Base-by-base conservation (phyloP, 2,113 vertebrate genomes). In the Corynorhinus townsendii region DNA sequence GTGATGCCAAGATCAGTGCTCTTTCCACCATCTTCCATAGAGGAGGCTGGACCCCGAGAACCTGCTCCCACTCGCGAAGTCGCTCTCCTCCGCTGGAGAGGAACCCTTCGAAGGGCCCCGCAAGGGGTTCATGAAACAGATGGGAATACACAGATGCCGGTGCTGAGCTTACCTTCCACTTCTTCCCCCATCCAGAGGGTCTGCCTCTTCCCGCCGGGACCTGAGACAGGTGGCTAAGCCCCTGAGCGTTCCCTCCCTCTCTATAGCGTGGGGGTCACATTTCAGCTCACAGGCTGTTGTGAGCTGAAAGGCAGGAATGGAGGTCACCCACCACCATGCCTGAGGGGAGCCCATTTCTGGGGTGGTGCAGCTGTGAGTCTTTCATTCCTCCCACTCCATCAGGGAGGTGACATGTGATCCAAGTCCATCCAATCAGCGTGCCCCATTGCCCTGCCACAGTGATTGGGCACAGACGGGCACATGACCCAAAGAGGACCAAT, bases 61-160 rank as follows among this genome's bases (percentile, higher is more conserved):
- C 38, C 81, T 26, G 64, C 15, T 59, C 68, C 56, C 12, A 20
- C 77, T 20, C 26, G 2, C 5, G 3, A 33, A 62, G 35, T 28
- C 72, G 19, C 35, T 5, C 35, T n/a, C 54, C 15, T 10, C 11
- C 16, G 62, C 43, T 0, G 0, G 22, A 38, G 56, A 66, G 49
- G 68, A 45, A 28, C 5, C 14, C 4, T 45, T 8, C 0, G 0
- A 43, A 38, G 0, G 11, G 47, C 26, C 33, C 3, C 0, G 6
- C 43, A 49, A 33, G 3, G 38, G 40, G 83, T 4, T 11, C 10
- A 1, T 26, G 56, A 26, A 49, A 59, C 24, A 47, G 35, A 20
- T 8, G 2, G 12, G 72, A 45, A 24, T 2, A 1, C 20, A 40
- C 12, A 5, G 69, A 1, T 15, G 40, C 17, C 0, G 17, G 11